Evolutionary conservation across 2,113 vertebrate species (phyloP), one percentile per base, ranked within the genome.

Genomic region (Cygnus atratus): DNA sequence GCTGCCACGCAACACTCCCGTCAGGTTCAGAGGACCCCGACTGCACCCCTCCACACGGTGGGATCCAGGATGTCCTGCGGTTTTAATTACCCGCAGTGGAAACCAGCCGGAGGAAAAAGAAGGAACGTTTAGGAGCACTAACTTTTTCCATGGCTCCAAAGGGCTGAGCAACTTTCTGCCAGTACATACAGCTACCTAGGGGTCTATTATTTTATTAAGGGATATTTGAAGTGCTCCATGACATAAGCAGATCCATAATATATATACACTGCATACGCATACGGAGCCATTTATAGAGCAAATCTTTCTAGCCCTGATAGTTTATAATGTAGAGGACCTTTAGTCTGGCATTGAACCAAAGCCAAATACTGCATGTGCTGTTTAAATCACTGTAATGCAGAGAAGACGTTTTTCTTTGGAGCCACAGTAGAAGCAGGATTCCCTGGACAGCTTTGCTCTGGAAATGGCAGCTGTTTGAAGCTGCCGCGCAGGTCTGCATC

Each of bases 161-260:
- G 82, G 57, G 84, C 81, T 8, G 15, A 90, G 55, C 57, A 93
- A 95, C 85, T 79, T 83, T 82, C 50, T 96, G 74, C 84, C 85
- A 95, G 84, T 24, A 44, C 46, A 80, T 93, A 96, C 6, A 87
- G 83, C 89, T 89, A 83, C 81, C 93, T 75, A 72, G 76, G 96
- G 95, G 70, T 89, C 62, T 78, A 54, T 97, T 92, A 95, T 83
- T 97, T 97, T 91, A 95, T 94, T 95, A 93, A 87, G 52, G 77
- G 68, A 19, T 93, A 78, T 90, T 68, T 94, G 80, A 94, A 97
- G 92, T 95, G 66, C 77, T 96, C 94, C 52, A 57, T 88, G 74
- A 90, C 90, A 94, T 86, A 73, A 93, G 77, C 65, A 93, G 70
- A 95, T 90, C 71, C 58, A 54, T 92, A 20, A 84, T 43, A 29